A percentile compares a stretch with the other conserved stretches of the same genome.
These are phyloP conservation scores for Papilio glaucus DNA, from an alignment of 1,140 invertebrate species.

Conservation along the genomic window DNA sequence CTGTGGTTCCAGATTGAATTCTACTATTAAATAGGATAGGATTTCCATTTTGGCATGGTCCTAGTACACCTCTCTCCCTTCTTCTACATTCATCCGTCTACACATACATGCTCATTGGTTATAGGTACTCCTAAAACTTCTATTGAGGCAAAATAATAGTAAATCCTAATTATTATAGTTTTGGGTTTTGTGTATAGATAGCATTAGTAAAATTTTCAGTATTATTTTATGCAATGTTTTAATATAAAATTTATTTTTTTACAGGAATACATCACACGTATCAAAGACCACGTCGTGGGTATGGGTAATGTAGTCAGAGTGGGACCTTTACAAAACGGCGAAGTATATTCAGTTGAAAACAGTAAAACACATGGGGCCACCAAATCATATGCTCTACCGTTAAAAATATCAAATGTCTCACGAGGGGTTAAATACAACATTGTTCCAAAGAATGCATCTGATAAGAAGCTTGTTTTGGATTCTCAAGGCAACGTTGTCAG, in stretches of 20 bases:
- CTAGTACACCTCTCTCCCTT: too few relatives aligned
- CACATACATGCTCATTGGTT: too few relatives aligned
- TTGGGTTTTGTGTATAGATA: too few relatives aligned
- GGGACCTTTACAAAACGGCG: constrained; percentile 77
- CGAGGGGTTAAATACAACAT: constrained; percentile 80
- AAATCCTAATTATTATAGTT: too few relatives aligned
- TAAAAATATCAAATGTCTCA: constrained; percentile 79
- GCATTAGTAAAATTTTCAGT: too few relatives aligned
- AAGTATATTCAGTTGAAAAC: constrained; percentile 74
- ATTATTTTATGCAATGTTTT: too few relatives aligned
- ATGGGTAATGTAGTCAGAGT: constrained; percentile 85
- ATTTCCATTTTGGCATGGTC: too few relatives aligned
- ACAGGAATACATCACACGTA: constrained; percentile 86
- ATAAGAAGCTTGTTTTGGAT: constrained; percentile 81
- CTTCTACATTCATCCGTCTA: too few relatives aligned
- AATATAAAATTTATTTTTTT: constrained; percentile 50
- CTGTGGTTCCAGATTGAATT: too few relatives aligned
- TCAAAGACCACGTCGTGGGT: constrained; percentile 86
- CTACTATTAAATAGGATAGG: too few relatives aligned
- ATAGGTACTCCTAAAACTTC: too few relatives aligned
- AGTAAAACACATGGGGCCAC: constrained; percentile 69
- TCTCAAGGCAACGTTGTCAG: constrained; percentile 80
- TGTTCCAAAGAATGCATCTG: constrained; percentile 80
- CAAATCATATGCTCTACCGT: constrained; percentile 79
- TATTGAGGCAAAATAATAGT: too few relatives aligned